Percentiles rank a stretch among this genome's conserved stretches.
Conservation (phyloP, 2,797 vertebrate genomes). For the Enteromius thamalakanensis region DNA sequence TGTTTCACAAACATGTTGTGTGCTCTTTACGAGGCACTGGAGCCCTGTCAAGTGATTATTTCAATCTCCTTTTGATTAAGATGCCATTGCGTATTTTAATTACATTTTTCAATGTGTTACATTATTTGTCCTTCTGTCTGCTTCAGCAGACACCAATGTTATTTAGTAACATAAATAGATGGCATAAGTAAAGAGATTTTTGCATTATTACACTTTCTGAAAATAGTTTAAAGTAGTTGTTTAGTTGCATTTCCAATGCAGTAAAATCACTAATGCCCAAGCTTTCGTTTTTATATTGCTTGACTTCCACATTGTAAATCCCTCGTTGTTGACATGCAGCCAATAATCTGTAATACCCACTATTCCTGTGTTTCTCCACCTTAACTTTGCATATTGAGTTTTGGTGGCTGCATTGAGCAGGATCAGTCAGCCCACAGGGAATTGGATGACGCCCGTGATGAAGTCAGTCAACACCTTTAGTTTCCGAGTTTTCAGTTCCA, state of each 20-base stretch:
- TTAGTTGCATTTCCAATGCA: not conserved
- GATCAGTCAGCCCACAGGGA: conserved; percentile 45
- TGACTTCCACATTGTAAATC: conserved; percentile 43
- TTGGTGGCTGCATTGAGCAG: conserved; percentile 43
- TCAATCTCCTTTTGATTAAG: conserved; percentile 40
- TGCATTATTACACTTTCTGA: not conserved
- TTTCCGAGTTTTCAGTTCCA: conserved; percentile 39
- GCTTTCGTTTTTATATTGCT: conserved; percentile 11
- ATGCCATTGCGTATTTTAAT: conserved; percentile 21
- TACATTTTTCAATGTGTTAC: conserved; percentile 17
- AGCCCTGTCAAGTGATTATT: conserved; percentile 49
- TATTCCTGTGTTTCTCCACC: conserved; percentile 41
- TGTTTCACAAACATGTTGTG: conserved; percentile 2
- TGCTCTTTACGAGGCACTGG: conserved; percentile 4
- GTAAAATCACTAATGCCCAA: conserved; percentile 8
- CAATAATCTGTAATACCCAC: conserved; percentile 42
- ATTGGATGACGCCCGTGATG: conserved; percentile 29
- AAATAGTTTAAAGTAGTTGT: not conserved
- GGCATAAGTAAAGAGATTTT: not conserved
- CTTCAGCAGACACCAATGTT: conserved; percentile 15
- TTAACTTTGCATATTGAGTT: conserved; percentile 49
- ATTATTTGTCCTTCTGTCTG: not conserved
- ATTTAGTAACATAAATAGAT: not conserved
- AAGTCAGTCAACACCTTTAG: conserved; percentile 50
- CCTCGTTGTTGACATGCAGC: conserved; percentile 35